Evolutionary conservation across 2,113 vertebrate species (phyloP).

Genomic region (Lutjanus erythropterus): DNA sequence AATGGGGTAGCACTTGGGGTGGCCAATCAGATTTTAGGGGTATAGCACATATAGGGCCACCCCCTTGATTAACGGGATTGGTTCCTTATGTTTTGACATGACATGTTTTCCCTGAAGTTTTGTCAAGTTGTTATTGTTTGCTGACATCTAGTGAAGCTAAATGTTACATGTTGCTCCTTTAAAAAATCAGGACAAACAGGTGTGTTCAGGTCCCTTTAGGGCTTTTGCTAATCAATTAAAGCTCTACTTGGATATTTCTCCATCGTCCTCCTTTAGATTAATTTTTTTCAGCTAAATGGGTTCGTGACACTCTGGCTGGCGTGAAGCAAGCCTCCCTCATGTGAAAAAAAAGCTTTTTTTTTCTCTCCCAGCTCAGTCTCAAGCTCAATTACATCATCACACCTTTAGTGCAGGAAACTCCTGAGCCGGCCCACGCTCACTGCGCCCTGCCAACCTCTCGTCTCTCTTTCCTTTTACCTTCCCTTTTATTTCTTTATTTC

Average conservation of each 20-base stretch:
- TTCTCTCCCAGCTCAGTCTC: neutral
- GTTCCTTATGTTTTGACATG: too few relatives aligned
- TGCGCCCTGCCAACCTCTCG: constrained; percentile 16
- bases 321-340: neutral
- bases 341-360: neutral
- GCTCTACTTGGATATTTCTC: neutral
- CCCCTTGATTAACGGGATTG: too few relatives aligned
- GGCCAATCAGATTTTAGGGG: too few relatives aligned
- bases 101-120: too few relatives aligned
- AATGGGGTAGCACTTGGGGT: too few relatives aligned
- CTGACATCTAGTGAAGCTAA: too few relatives aligned
- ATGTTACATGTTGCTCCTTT: too few relatives aligned
- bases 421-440: constrained; percentile 16
- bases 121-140: too few relatives aligned
- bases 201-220: neutral
- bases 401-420: constrained; percentile 65
- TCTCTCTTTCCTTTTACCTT: neutral
- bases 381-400: constrained; percentile 51
- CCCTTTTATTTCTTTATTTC: neutral
- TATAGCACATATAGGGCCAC: too few relatives aligned
- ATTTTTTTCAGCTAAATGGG: neutral
- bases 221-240: neutral
- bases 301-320: constrained; percentile 11
- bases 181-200: neutral
- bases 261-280: neutral